Evolutionary conservation across 2,113 vertebrate species (phyloP), one percentile per base, ranked within the genome.

Genomic region (Platanista minor): DNA sequence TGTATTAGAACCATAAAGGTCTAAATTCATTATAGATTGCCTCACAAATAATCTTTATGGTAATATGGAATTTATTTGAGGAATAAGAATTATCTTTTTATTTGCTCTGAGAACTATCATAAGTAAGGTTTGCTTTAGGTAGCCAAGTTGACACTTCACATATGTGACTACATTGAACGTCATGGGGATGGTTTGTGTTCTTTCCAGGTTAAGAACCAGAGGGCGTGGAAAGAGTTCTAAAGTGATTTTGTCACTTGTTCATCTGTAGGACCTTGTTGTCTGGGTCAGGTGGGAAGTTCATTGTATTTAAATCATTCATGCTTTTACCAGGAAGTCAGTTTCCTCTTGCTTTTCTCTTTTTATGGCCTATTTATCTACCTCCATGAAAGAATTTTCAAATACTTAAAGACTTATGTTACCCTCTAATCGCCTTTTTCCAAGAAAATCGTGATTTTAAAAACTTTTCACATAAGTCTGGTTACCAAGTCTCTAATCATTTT

Each of bases 321-420:
- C 9, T 80, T 0, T 54, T 21, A 77, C 36, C 61, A 25, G 84
- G 78, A 88, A 91, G 36, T 43, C 10, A 13, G 20, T 59, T 94
- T 97, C 46, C 9, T 90, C 41, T 91, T 94, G 62, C 17, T 90
- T 96, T 96, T 54, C 41, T 87, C 36, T 92, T 82, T 75, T 92
- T 94, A 39, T 81, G 59, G 36, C 46, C 20, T 90, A 25, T 12
- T 5, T 78, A 11, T 81, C 62, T 81, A 27, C 20, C 77, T 87
- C 67, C 21, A 6, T 54, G 54, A 93, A 90, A 29, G 3, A 71
- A 64, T 49, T 88, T 87, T 91, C 41, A 90, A 39, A 27, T 87
- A 54, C 25, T 54, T 93, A 74, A 88, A 82, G 31, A 78, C 10
- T 67, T 91, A 46, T 5, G 20, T 75, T 92, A 62, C 18, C 27